phyloP scores from a whole-genome alignment of 1,140 invertebrate genomes.

The Bathynomus jamesi region DNA sequence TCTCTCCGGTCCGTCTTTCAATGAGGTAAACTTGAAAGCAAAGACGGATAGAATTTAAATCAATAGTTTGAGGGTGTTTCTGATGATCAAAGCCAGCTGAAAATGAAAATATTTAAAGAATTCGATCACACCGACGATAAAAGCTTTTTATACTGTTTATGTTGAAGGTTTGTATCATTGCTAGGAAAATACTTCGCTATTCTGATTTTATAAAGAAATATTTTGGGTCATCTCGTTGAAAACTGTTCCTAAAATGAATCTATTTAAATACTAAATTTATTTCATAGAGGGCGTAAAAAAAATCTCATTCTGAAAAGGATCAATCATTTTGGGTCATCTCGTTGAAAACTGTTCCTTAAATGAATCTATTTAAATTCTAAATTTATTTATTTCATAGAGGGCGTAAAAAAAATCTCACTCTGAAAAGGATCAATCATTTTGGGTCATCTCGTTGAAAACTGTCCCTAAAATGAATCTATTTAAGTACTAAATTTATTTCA shows the following conservation, averaged over 20 bases:
- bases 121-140: not conserved
- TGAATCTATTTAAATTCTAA: not conserved
- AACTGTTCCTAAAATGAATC: not conserved
- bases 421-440: too few relatives aligned
- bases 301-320: too few relatives aligned
- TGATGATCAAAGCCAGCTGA: slow-evolving; percentile 81
- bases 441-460: too few relatives aligned
- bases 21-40: slow-evolving; percentile 92
- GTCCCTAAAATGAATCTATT: not conserved
- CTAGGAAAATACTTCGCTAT: not conserved
- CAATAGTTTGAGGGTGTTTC: slow-evolving; percentile 71
- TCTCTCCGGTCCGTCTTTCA: slow-evolving; percentile 45
- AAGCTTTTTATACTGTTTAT: not conserved
- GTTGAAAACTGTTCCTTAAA: too few relatives aligned
- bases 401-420: too few relatives aligned
- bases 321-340: too few relatives aligned
- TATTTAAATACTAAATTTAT: not conserved
- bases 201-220: not conserved
- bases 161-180: not conserved
- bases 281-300: not conserved
- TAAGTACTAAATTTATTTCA: slow-evolving; percentile 38
- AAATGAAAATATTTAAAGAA: slow-evolving; percentile 37
- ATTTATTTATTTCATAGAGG: not conserved
- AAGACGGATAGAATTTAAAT: slow-evolving; percentile 82
- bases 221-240: too few relatives aligned